Evolutionary conservation across 2,888 invertebrate genomes (phyloP), one percentile per base, ranked within the genome.

Genomic region (Heteromyza rotundicornis): DNA sequence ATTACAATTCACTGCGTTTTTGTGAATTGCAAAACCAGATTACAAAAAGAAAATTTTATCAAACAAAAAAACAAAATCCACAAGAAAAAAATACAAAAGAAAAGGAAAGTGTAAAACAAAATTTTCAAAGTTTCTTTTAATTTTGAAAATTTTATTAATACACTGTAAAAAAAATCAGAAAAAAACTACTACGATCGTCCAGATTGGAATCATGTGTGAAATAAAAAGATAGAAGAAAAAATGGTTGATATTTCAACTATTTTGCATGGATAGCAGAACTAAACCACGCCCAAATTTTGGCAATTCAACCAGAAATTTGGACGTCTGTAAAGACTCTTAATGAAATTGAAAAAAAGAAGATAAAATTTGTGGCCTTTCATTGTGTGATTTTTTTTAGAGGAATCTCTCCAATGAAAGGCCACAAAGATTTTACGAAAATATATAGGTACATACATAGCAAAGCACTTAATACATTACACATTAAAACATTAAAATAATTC

Each of bases 21-120:
- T 81, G 80, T 80, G 81, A 81, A 81, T 81, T 81, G 74, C 81
- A 81, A 81, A 81, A 80, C 81, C 81, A 81, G 78, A 80, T 76
- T 70, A 67, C 62, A 68, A 68, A 68, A 36, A 64, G 27, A 22
- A 17, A n/a, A n/a, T n/a, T n/a, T n/a, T n/a, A n/a, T n/a, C n/a
- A n/a, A 44, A 17, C 23, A 27, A 52, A 2, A 60, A 36, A 52
- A 61, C 52, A 57, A 53, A 53, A 40, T 56, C 17, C 19, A n/a
- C 22, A 19, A 56, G 20, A 35, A 57, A 47, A 44, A 47, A 14
- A 56, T 14, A 12, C 23, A 36, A 36, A 56, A 56, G n/a, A 17
- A 55, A 55, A 32, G 17, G 5, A 35, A 40, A 24, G 71, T 70
- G 72, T 73, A 64, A 64, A 57, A 68, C 70, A 64, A 70, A 70